Base-by-base conservation (phyloP, 1,140 invertebrate genomes). In the Drosophila prosaltans region DNA sequence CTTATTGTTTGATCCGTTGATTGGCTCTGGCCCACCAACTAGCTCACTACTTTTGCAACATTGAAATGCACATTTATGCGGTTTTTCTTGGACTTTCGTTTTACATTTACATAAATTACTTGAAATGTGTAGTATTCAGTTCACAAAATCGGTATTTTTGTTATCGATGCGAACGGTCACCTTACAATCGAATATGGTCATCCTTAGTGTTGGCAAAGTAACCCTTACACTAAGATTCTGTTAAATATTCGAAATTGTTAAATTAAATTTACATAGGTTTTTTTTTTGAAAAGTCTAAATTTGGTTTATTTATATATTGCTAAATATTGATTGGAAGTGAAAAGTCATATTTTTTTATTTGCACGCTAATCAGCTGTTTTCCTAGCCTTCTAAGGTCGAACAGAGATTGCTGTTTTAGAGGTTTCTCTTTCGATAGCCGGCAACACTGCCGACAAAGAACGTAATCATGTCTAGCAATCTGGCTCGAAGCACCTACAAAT, bases 401-500 rank as follows among this genome's bases (percentile, higher is more conserved):
- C 16, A 24, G 21, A 24, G 7, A 0, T 3, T 7, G 6, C 2
- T 48, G 21, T 51, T n/a, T 8, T 24, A 9, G 2, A 9, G 8
- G 5, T 45, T 21, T 45, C 26, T 11, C 3, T 10, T 7, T 24
- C 8, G 0, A 51, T 26, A 26, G 45, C 26, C 21, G 45, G 24
- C 45, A 51, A 51, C 45, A 26, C 8, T 51, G 16, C 16, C 16
- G 16, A 16, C 16, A 16, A 10, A 51, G 21, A 51, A 26, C 45
- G 54, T 51, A 80, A 67, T 63, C 55, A 91, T 78, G 78, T 83
- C 88, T 16, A 74, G 64, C 62, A 79, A 62, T 64, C 57, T 92
- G 69, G 74, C 58, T 11, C 76, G 94, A 73, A 92, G 93, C 63
- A 74, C 89, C 21, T 93, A 94, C 62, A 95, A 94, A 92, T 90